Evolutionary conservation across 2,797 vertebrate species (phyloP), one percentile per base, ranked within the genome.

Genomic region (Meriones psammophilus): DNA sequence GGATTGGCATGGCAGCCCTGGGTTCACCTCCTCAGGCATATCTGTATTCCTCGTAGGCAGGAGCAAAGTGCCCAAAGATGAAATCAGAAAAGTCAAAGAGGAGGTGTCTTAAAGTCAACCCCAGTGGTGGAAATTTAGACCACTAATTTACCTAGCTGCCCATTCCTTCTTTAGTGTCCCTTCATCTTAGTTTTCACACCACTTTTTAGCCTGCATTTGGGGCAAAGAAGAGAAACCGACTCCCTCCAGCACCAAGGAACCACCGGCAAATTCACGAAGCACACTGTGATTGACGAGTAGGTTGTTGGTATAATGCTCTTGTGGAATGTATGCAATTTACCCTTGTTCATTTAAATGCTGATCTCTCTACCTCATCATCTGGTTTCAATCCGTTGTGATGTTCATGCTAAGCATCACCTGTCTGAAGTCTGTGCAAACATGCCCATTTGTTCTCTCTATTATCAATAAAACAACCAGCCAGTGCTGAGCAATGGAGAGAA

Each of bases 221-320:
- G 71, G 36, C 28, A 50, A 6, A 77, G 62, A 3, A 60, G 33
- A 85, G 36, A 85, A 68, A 54, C 30, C 8, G 5, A 42, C 22
- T 36, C 58, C 24, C 24, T 87, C 33, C 22, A 6, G 17, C n/a
- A 39, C 0, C 1, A 30, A 79, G 83, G 4, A 3, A 3, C 33
- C 22, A 5, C 13, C 6, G n/a, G 54, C 1, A 84, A 24, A 36
- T 0, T 0, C 1, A 1, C 1, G 10, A n/a, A 5, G 26, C 58
- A 7, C 33, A 4, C 0, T 58, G 91, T 4, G 7, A 4, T 17
- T 28, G 42, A 42, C 42, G 10, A 50, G 50, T 50, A 50, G 50
- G 50, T 50, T 50, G 50, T 50, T 50, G 50, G 50, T 50, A 50
- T 50, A 50, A 50, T 50, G 10, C 10, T 50, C 50, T 50, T 50